phyloP scores from a whole-genome alignment of 1,140 invertebrate genomes.

The Pachypeltis micranthus region DNA sequence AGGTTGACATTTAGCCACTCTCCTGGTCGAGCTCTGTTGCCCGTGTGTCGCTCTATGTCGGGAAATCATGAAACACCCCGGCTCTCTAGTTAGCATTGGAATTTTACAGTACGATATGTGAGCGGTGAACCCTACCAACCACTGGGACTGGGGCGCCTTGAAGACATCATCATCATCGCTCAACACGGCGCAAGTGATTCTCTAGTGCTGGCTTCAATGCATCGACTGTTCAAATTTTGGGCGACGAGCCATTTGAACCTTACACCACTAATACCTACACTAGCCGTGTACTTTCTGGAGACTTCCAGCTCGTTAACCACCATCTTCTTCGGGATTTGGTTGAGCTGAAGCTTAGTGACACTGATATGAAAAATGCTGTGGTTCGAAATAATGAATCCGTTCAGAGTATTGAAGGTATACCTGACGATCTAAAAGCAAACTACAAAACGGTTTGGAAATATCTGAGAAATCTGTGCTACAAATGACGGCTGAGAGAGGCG shows the following conservation, averaged over 20 bases:
- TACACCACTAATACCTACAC: conserved; percentile 97
- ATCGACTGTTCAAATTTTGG: conserved; percentile 96
- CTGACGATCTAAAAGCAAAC: conserved; percentile 74
- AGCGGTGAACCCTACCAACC: conserved; percentile 71
- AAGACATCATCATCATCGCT: conserved; percentile 79
- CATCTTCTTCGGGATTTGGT: conserved; percentile 90
- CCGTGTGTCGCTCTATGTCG: too few species aligned
- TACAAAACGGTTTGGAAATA: conserved; percentile 99
- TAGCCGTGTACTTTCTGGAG: conserved; percentile 78
- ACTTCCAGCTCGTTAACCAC: conserved; percentile 88
- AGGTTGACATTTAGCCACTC: too few species aligned
- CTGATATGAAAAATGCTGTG: conserved; percentile 92
- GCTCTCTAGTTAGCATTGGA: conserved; percentile 73
- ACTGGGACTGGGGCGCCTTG: conserved; percentile 81
- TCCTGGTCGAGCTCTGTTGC: too few species aligned
- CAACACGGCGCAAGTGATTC: conserved; percentile 90
- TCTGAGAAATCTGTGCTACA: conserved; percentile 86
- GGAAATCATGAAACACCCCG: too few species aligned
- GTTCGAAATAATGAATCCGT: conserved; percentile 88
- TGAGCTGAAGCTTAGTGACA: conserved; percentile 81
- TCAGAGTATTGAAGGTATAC: conserved; percentile 78
- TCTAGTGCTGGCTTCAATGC: conserved; percentile 92
- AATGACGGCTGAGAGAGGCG: conserved; percentile 95
- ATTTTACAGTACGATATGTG: conserved; percentile 99
- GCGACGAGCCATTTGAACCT: conserved; percentile 96